Evolutionary conservation across 1,140 invertebrate genomes (phyloP).

Genomic region (Ylistrum balloti): DNA sequence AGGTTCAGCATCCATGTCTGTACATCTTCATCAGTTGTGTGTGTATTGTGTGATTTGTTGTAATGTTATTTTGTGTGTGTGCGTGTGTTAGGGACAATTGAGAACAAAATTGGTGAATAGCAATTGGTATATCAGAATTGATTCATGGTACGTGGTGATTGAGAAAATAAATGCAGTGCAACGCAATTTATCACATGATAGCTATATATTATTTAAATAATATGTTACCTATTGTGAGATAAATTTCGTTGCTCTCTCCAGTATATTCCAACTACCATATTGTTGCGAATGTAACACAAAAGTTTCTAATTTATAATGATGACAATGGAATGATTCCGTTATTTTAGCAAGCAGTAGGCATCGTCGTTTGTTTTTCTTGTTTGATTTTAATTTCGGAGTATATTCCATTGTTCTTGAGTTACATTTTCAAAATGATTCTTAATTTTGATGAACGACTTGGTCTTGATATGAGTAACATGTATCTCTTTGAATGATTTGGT

Average conservation of each 20-base stretch:
- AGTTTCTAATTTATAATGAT: background rate
- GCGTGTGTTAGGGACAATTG: background rate
- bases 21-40: background rate
- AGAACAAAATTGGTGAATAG: background rate
- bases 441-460: too few relatives aligned
- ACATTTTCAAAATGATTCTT: background rate
- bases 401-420: background rate
- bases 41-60: constrained; percentile 12
- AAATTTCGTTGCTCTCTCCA: background rate
- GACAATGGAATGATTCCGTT: background rate
- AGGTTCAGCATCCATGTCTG: background rate
- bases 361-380: background rate
- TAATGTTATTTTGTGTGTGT: background rate
- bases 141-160: too few relatives aligned
- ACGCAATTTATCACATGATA: background rate
- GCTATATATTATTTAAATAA: background rate
- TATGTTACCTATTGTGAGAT: background rate
- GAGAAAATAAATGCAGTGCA: background rate
- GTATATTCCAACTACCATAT: background rate
- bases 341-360: constrained; percentile 17
- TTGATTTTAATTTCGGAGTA: background rate
- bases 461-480: too few relatives aligned
- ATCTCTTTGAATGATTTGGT: too few relatives aligned
- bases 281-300: background rate
- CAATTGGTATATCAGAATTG: background rate